These are phyloP conservation scores for Anoura caudifer DNA, from an alignment of 2,113 vertebrate genomes.

Conservation along the genomic window DNA sequence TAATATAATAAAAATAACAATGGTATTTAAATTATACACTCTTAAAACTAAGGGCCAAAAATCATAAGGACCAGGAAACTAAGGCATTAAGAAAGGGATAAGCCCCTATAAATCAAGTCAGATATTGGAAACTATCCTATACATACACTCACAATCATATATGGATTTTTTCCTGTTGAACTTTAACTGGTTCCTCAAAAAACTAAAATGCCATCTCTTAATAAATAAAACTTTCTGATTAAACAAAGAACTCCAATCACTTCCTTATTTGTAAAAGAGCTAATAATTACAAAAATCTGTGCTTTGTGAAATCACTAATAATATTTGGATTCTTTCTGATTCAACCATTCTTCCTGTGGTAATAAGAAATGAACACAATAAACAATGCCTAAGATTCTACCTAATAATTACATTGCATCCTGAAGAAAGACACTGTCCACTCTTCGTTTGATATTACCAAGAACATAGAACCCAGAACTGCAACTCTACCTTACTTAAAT, in stretches of 20 bases:
- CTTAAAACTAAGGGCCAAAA: conserved; percentile 25
- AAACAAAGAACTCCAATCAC: background rate
- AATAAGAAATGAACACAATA: conserved; percentile 32
- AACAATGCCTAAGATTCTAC: background rate
- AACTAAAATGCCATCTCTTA: conserved; percentile 7
- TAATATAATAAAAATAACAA: conserved; percentile 1
- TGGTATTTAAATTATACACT: background rate
- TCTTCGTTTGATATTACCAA: background rate
- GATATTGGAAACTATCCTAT: background rate
- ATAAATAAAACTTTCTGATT: conserved; percentile 21
- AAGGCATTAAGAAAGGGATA: background rate
- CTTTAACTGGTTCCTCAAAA: conserved; percentile 22
- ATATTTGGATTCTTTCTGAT: background rate
- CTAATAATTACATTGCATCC: background rate
- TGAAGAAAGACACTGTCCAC: background rate
- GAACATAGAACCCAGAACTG: background rate
- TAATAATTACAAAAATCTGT: background rate
- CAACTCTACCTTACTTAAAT: background rate
- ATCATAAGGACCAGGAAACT: background rate
- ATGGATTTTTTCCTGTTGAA: background rate
- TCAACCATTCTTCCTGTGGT: background rate
- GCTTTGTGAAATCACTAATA: conserved; percentile 7
- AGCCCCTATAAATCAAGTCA: background rate
- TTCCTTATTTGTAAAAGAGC: background rate
- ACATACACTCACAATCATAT: background rate